Evolutionary conservation across 1,140 invertebrate genomes (phyloP).

Genomic region (Pissodes strobi): DNA sequence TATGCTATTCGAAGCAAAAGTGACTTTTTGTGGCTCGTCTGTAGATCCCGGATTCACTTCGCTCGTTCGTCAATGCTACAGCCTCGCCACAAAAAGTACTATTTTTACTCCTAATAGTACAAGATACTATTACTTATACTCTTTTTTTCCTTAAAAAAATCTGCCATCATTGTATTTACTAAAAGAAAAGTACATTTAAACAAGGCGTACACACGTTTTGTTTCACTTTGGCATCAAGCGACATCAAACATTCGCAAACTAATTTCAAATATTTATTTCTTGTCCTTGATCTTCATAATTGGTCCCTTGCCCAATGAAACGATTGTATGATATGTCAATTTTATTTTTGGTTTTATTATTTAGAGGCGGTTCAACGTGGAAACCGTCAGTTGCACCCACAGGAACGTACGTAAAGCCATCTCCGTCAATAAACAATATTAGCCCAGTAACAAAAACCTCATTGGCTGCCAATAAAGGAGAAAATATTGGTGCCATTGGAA

Average conservation of each 20-base stretch:
- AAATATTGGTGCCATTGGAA: conserved; percentile 71
- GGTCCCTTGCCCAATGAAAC: conserved; percentile 35
- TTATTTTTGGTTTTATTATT: conserved; percentile 42
- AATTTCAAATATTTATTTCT: background rate
- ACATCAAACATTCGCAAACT: background rate
- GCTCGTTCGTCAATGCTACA: no score
- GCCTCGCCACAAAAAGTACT: no score
- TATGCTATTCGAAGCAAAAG: no score
- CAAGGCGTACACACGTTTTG: no score
- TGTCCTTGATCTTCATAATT: conserved; percentile 39
- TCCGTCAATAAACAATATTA: conserved; percentile 62
- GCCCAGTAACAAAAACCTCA: conserved; percentile 85
- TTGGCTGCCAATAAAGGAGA: conserved; percentile 76
- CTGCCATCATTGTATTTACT: no score
- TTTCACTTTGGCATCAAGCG: no score
- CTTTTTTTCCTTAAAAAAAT: no score
- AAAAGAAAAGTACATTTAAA: no score
- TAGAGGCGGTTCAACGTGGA: conserved; percentile 82
- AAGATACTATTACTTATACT: no score
- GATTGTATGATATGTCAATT: conserved; percentile 10
- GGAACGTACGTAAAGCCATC: conserved; percentile 66
- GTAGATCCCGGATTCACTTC: no score
- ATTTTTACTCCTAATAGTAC: no score
- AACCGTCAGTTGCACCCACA: conserved; percentile 73
- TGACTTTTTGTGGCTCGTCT: no score